Evolutionary conservation across 2,113 vertebrate genomes (phyloP), one percentile per base, ranked within the genome.

Genomic region (Pandion haliaetus): DNA sequence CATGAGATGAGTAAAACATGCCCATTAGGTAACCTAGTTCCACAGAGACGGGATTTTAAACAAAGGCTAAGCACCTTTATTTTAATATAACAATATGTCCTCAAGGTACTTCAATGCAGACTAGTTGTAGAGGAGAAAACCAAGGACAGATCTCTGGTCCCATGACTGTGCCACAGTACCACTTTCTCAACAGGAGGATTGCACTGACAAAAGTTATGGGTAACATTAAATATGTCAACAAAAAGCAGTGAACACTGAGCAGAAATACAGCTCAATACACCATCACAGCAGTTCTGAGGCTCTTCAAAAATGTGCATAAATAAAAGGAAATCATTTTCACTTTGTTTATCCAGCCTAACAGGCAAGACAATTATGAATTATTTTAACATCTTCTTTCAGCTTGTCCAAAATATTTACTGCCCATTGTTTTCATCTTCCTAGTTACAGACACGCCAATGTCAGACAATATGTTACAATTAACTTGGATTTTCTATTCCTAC

Each of bases 341-440:
- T 92, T 65, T 92, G 47, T 86, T 92, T 72, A 95, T 25, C 36
- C 77, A 96, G 36, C 38, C 76, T 57, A 76, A 54, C 44, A 57
- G 24, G 50, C 63, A 74, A 59, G 57, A 82, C 31, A 78, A 95
- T 93, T 78, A 83, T 26, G 31, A 95, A 95, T 83, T 96, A 95
- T 90, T 96, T 92, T 78, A 86, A 72, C 50, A 90, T 67, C 24
- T 90, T 95, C 62, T 95, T 94, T 90, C 92, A 89, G 88, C 81
- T 94, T 85, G 80, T 82, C 94, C 77, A 91, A 95, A 97, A 84
- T 90, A 96, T 84, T 97, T 89, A 95, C 65, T 88, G 80, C 67
- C 57, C 73, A 89, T 95, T 96, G 90, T 97, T 95, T 94, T 87
- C 83, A 89, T 94, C 83, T 92, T 95, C 73, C 90, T 88, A 91